phyloP scores from a whole-genome alignment of 1,140 invertebrate genomes.

The Lordiphosa stackelbergi region DNA sequence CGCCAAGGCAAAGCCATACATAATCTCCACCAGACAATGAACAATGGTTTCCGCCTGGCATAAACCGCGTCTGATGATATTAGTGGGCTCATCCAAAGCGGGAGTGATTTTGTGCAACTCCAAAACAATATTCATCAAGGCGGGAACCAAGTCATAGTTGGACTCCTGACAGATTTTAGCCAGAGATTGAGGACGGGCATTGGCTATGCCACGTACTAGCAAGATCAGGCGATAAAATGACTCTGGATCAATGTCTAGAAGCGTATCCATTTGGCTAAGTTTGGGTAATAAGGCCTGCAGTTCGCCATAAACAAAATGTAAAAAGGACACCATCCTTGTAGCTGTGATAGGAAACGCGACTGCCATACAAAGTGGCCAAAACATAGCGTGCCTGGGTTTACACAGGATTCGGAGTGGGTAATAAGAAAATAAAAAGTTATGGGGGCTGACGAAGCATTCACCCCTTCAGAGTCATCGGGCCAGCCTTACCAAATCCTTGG shows the following conservation, averaged over 20 bases:
- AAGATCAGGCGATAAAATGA: slow-evolving; percentile 92
- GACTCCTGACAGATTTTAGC: slow-evolving; percentile 74
- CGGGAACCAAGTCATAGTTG: slow-evolving; percentile 62
- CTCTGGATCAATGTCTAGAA: slow-evolving; percentile 88
- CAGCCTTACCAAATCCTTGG: slow-evolving; percentile 96
- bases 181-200: slow-evolving; percentile 83
- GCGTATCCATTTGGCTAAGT: slow-evolving; percentile 77
- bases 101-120: slow-evolving; percentile 71
- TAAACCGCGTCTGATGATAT: slow-evolving; percentile 89
- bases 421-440: slow-evolving; percentile 77
- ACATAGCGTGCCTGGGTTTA: slow-evolving; percentile 88
- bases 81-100: slow-evolving; percentile 80
- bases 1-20: slow-evolving; percentile 89
- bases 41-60: slow-evolving; percentile 91
- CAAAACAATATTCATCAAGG: slow-evolving; percentile 57
- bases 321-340: slow-evolving; percentile 92
- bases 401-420: slow-evolving; percentile 88
- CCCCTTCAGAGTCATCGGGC: slow-evolving; percentile 96
- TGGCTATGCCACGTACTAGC: slow-evolving; percentile 90
- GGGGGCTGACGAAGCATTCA: slow-evolving; percentile 68
- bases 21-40: slow-evolving; percentile 92
- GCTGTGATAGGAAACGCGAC: slow-evolving; percentile 86
- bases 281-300: slow-evolving; percentile 78
- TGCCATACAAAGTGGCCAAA: slow-evolving; percentile 87
- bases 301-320: slow-evolving; percentile 86